Base-by-base conservation (phyloP, 2,113 vertebrate genomes). In the Ifrita kowaldi region DNA sequence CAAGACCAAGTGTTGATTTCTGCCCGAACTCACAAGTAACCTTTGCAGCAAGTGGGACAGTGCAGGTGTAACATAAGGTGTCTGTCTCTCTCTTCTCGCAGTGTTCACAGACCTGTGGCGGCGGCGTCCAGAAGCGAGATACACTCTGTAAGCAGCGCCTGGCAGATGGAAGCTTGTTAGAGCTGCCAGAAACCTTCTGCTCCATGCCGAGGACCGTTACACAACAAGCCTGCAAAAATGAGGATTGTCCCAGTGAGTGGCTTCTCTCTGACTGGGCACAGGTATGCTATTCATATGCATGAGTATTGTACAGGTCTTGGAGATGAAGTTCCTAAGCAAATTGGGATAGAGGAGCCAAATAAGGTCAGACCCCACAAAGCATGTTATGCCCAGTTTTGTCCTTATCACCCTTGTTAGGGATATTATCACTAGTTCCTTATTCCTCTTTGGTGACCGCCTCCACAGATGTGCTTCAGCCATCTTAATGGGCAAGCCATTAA, bases 31-130 rank as follows among this genome's bases (percentile, higher is more conserved):
- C 39, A 28, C n/a, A 60, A 60, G 19, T 60, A 56, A 33, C 35
- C 53, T 88, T 77, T 74, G n/a, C 63, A 74, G 28, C 42, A 76
- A 65, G 44, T 39, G 83, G 15, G 16, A 13, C 59, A 16, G 18
- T 71, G 18, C 5, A 35, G 39, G n/a, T 18, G 17, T 57, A 20
- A 23, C 16, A 24, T 33, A 10, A 82, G 22, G 39, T 24, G 19
- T 3, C 7, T 84, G 42, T 28, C 23, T 93, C 22, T 35, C 18
- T 35, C 93, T 87, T 71, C 70, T 41, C 27, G 11, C 97, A 99
- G 99, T 99, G 99, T 89, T 99, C 99, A 13, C 98, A 97, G 89
- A 99, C 98, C 39, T 99, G 99, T 55, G 98, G 98, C 0, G 97
- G 98, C 16, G 99, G 99, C 39, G 37, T 98, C 80, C 98, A 98